A percentile compares a stretch with the other conserved stretches of the same genome.
These are phyloP conservation scores for Eleginops maclovinus DNA, from an alignment of 2,113 vertebrate species.

Conservation along the genomic window DNA sequence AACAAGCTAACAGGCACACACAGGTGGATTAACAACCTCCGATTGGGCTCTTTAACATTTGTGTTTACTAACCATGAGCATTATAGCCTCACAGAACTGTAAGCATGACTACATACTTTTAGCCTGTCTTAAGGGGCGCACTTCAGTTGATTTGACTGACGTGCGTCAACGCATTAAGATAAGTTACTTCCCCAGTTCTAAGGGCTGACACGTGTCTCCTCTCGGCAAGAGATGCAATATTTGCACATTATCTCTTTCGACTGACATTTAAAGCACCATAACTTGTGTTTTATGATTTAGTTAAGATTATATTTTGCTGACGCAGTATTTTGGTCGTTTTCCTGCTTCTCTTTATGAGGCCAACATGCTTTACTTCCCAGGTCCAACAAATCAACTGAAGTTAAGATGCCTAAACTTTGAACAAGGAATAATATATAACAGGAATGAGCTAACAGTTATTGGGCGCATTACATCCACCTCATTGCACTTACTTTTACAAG, in stretches of 20 bases:
- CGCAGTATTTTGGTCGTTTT: background rate
- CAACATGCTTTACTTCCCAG: background rate
- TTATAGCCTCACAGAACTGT: background rate
- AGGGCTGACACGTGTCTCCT: background rate
- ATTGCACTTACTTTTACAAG: background rate
- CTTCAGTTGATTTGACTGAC: no score
- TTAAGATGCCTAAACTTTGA: background rate
- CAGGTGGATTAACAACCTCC: no score
- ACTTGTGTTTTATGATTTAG: background rate
- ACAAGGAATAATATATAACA: background rate
- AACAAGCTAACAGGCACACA: no score
- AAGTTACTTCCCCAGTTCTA: background rate
- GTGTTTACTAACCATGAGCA: background rate
- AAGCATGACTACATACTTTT: background rate
- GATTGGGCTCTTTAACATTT: no score
- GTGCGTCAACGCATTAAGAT: background rate
- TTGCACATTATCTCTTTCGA: background rate
- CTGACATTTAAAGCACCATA: background rate
- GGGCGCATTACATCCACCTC: background rate
- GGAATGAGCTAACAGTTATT: background rate
- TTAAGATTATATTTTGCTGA: background rate
- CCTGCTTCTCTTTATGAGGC: background rate
- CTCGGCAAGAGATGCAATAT: background rate
- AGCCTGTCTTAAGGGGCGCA: no score
- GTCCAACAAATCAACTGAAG: background rate